Evolutionary conservation across 2,113 vertebrate species (phyloP).

Genomic region (Aptenodytes patagonicus): DNA sequence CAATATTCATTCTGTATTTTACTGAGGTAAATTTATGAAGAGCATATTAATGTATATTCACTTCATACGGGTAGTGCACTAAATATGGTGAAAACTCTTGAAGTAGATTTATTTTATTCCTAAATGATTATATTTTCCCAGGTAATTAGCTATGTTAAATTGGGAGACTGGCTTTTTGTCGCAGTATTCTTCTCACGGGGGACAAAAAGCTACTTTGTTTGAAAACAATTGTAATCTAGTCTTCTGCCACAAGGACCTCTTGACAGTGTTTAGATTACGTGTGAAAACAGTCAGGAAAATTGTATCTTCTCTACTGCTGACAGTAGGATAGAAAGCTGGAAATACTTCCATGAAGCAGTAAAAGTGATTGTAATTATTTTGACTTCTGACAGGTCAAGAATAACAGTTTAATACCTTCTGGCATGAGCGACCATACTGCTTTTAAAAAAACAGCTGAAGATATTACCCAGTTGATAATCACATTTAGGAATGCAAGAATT

Average conservation of each 20-base stretch:
- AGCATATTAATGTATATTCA: neutral
- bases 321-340: neutral
- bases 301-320: neutral
- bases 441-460: neutral
- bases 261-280: neutral
- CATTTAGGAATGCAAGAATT: neutral
- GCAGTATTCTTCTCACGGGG: neutral
- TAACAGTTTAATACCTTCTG: neutral
- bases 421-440: neutral
- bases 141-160: neutral
- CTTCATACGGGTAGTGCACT: neutral
- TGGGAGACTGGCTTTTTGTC: neutral
- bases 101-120: neutral
- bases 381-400: neutral
- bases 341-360: neutral
- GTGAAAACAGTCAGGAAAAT: neutral
- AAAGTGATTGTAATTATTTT: neutral
- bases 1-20: constrained; percentile 25
- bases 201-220: neutral
- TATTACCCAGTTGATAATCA: neutral
- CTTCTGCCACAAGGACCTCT: neutral
- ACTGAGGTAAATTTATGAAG: neutral
- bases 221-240: neutral
- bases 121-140: neutral
- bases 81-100: neutral